Base-by-base conservation (phyloP, 2,113 vertebrate genomes). In the Emydura subglobosa region DNA sequence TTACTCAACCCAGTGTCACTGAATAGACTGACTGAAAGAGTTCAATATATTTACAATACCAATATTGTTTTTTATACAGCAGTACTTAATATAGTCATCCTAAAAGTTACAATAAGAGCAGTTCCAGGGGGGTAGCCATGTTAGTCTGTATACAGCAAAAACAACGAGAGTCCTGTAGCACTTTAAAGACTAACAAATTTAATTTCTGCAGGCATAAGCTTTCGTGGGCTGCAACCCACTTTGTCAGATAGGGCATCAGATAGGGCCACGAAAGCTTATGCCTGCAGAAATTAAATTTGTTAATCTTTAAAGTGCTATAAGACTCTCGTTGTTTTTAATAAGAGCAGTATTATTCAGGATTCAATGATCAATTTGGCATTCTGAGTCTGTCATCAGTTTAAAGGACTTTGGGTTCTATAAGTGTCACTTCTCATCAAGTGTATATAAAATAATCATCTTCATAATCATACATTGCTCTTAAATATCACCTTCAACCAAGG, bases 351-450 rank as follows among this genome's bases (percentile, higher is more conserved):
- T 17, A 16, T 10, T 2, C n/a, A 39, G 47, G 3, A 1, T 27
- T 68, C 49, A 1, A 11, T 39, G 9, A 72, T 5, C 65, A 39
- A 22, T 72, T 72, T 72, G 65, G n/a, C n/a, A 72, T 72, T 72
- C n/a, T 22, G n/a, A n/a, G n/a, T 72, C 65, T 72, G n/a, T 72
- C 50, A 19, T 13, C 21, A 47, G 13, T 86, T 54, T 47, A 21
- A n/a, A 10, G 34, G 7, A 76, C 27, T 57, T n/a, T 13, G 3
- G 11, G 5, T 49, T 6, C 74, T 13, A 47, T 68, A 42, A 72
- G 16, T 10, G 9, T 42, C 2, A 0, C 59, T 81, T 72, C 65
- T 39, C 4, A 10, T 2, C 39, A 10, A 54, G 51, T 31, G 6
- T 1, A 25, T 0, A 3, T 12, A 7, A 53, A 44, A 14, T 10